Conservation (phyloP, 2,797 vertebrate genomes). For the Emydoidea blandingii region DNA sequence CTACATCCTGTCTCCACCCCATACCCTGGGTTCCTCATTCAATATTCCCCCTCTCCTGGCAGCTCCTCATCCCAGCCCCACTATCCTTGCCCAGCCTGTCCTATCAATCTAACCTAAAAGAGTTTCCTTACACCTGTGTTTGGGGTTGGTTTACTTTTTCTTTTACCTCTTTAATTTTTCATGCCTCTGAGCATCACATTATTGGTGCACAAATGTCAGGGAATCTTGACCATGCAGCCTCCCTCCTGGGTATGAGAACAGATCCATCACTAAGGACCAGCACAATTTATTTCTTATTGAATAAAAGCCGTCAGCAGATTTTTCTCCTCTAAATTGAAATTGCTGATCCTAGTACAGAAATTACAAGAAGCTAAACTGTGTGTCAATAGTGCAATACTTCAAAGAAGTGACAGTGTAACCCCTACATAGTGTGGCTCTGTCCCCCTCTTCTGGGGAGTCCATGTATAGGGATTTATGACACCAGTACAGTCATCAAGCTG, state of each 20-base stretch:
- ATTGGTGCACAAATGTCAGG: neutral
- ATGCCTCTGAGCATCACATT: neutral
- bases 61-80: neutral
- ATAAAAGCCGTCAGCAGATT: slow-evolving; percentile 26
- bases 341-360: neutral
- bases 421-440: slow-evolving; percentile 8
- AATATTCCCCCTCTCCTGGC: no score
- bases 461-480: neutral
- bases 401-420: neutral
- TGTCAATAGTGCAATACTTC: neutral
- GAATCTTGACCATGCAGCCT: neutral
- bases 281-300: slow-evolving; percentile 6
- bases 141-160: neutral
- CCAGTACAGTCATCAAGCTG: neutral
- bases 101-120: neutral
- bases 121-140: accelerated
- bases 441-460: neutral
- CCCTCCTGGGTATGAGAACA: neutral
- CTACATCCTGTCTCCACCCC: neutral
- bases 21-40: neutral
- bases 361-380: neutral
- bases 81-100: neutral
- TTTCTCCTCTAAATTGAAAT: neutral
- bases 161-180: accelerated
- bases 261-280: slow-evolving; percentile 7